Evolutionary conservation across 1,140 invertebrate species (phyloP).

Genomic region (Whitmania pigra): DNA sequence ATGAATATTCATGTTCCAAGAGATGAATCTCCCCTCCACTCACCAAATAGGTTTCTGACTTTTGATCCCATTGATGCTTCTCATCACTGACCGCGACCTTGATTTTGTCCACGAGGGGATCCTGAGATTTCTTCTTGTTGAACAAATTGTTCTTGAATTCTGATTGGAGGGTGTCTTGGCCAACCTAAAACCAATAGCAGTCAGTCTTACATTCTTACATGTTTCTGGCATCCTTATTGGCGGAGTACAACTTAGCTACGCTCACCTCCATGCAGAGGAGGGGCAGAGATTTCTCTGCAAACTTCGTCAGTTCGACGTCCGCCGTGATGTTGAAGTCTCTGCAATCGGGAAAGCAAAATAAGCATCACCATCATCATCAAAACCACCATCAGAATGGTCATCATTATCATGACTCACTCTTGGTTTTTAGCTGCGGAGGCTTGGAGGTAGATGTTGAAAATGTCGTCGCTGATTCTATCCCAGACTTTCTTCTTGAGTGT

Average conservation of each 20-base stretch:
- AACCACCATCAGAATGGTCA: not conserved
- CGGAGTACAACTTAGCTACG: not conserved
- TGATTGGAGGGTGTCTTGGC: conserved; percentile 68
- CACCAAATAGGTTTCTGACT: conserved; percentile 49
- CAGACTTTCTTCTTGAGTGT: conserved; percentile 66
- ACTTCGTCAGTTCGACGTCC: conserved; percentile 88
- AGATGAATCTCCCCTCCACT: too few relatives aligned
- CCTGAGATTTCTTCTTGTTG: conserved; percentile 49
- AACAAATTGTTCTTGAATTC: conserved; percentile 72
- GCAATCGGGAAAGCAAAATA: conserved; percentile 25
- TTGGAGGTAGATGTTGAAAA: conserved; percentile 91
- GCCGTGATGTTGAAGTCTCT: conserved; percentile 90
- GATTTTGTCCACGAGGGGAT: conserved; percentile 76
- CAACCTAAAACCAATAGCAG: conserved; percentile 45
- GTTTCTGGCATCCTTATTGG: too few relatives aligned
- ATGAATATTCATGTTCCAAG: too few relatives aligned
- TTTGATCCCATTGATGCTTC: conserved; percentile 83
- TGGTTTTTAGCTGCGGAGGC: conserved; percentile 64
- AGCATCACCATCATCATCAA: conserved; percentile 2
- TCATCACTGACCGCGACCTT: conserved; percentile 71
- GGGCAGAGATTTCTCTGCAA: conserved; percentile 79
- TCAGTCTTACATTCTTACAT: too few relatives aligned
- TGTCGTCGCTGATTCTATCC: conserved; percentile 69
- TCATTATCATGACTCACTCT: conserved; percentile 19
- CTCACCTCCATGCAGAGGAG: conserved; percentile 61